Evolutionary conservation across 2,113 vertebrate species (phyloP), one percentile per base, ranked within the genome.

Genomic region (Lepisosteus oculatus): DNA sequence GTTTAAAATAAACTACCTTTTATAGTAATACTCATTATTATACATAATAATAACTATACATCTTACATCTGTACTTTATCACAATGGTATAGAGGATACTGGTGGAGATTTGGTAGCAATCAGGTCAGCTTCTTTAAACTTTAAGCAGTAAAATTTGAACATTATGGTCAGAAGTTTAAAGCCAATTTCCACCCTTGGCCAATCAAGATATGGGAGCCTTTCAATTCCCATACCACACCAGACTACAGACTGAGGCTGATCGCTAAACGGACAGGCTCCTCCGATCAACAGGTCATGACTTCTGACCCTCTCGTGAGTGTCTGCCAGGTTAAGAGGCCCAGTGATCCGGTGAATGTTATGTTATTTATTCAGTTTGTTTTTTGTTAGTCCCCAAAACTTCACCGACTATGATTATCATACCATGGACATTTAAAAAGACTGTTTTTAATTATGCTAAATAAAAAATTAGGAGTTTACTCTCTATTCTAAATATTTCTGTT

Each of bases 301-400:
- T 29, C 29, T 29, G 29, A 29, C 89, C 86, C 79, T 77, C 77
- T 76, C 69, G 81, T 67, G 74, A 83, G 84, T 80, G 82, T 84
- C 84, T 88, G 61, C 41, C 61, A 47, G 87, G 86, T 88, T 85
- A 74, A 3, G 9, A 65, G 86, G 86, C 85, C 78, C 2, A 85
- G 84, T 89, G 84, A 69, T 84, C 80, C 3, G 81, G 87, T 76
- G 85, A 89, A 89, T 84, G 88, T 86, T 89, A 88, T 87, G 79
- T 74, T 69, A 83, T 84, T 90, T 91, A 90, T 91, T 91, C 88
- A 85, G 89, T 86, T 89, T 86, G 90, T 90, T 88, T 89, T 81
- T 69, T 77, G 51, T 81, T 74, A 56, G 80, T 81, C 69, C 79
- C 78, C 13, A 66, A 63, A 80, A 44, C 84, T 87, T 83, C 81